phyloP scores from a whole-genome alignment of 2,113 vertebrate genomes.

The Lathamus discolor region DNA sequence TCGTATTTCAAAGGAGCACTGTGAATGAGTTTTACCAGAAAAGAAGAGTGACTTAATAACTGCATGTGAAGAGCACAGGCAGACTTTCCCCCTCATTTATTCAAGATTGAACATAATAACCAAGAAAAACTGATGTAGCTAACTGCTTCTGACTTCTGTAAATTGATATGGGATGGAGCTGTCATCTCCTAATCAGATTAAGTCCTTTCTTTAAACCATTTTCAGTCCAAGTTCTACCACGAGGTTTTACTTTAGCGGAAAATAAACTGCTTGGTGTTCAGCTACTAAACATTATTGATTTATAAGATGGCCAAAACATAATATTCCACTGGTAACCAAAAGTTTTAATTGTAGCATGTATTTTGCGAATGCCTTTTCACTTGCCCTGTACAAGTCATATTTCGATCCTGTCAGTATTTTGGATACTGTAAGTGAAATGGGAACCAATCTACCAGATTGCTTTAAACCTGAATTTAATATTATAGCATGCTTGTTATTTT shows the following conservation, averaged over 20 bases:
- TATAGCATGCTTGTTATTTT: background rate
- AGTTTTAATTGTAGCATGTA: background rate
- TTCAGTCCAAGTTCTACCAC: slow-evolving; percentile 28
- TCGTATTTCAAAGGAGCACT: slow-evolving; percentile 16
- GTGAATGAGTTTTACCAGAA: slow-evolving; percentile 11
- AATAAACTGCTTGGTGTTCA: slow-evolving; percentile 13
- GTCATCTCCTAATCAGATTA: slow-evolving; percentile 60
- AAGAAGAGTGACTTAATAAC: slow-evolving; percentile 43
- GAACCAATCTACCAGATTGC: background rate
- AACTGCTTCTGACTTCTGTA: slow-evolving; percentile 49
- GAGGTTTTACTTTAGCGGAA: slow-evolving; percentile 16
- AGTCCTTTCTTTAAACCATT: slow-evolving; percentile 40
- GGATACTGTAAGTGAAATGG: background rate
- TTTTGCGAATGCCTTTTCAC: background rate
- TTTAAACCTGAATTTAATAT: background rate
- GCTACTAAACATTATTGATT: background rate
- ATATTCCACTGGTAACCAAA: background rate
- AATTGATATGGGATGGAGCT: slow-evolving; percentile 55
- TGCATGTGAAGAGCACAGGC: slow-evolving; percentile 19
- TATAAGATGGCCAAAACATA: background rate
- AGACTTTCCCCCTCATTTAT: slow-evolving; percentile 46
- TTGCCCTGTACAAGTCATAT: background rate
- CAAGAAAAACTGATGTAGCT: slow-evolving; percentile 47
- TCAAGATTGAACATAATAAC: slow-evolving; percentile 51
- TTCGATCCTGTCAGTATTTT: background rate